These are phyloP conservation scores for Sympetrum striolatum DNA, from an alignment of 2,888 invertebrate species.

Conservation along the genomic window DNA sequence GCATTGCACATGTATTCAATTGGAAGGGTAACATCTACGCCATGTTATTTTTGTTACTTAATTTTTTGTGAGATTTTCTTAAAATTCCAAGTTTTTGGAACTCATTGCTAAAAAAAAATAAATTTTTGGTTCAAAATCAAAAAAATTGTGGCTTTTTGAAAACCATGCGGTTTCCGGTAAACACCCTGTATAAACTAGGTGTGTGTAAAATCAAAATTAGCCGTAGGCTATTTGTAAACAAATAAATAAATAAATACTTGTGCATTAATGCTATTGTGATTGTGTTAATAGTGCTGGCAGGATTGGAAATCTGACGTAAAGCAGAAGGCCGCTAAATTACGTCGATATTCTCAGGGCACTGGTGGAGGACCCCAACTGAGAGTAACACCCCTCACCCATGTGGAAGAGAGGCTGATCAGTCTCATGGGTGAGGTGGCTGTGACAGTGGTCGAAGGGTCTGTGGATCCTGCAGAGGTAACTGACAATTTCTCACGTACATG, in stretches of 20 bases:
- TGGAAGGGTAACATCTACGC: not conserved
- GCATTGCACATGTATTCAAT: not conserved
- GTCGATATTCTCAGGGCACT: not conserved
- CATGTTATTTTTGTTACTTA: too few species aligned
- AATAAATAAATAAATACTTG: not conserved
- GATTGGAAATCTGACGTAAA: not conserved
- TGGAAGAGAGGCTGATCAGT: not conserved
- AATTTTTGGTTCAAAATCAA: too few species aligned
- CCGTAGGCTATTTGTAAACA: too few species aligned
- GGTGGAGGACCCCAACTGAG: not conserved
- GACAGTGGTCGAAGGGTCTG: not conserved
- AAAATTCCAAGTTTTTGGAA: too few species aligned
- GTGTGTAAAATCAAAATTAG: too few species aligned
- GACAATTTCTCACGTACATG: too few species aligned
- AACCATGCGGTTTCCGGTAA: too few species aligned
- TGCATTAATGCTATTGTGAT: not conserved
- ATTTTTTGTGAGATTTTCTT: too few species aligned
- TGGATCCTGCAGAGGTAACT: not conserved
- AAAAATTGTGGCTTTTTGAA: too few species aligned
- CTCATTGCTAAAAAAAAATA: too few species aligned
- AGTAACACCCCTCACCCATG: not conserved
- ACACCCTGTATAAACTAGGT: too few species aligned
- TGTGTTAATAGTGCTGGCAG: not conserved
- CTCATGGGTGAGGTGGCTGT: not conserved
- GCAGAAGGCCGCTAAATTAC: not conserved